Percentiles rank a stretch among this genome's conserved stretches.
phyloP scores from a whole-genome alignment of 2,797 vertebrate species.

The Myripristis jacobus region DNA sequence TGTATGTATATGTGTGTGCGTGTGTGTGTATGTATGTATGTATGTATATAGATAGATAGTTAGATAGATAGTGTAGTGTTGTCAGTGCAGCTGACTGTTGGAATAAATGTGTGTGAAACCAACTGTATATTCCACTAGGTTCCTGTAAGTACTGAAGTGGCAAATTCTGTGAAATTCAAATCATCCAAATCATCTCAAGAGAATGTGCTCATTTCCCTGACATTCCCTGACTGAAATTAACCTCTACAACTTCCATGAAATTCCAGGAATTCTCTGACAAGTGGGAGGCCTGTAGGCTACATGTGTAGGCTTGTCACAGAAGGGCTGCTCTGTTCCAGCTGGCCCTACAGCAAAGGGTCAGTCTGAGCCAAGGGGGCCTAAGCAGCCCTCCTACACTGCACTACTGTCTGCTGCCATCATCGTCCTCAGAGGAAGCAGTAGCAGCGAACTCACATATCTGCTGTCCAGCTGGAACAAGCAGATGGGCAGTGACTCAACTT shows the following conservation, averaged over 20 bases:
- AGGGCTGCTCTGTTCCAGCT: conserved; percentile 41
- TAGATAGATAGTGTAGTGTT: too few relatives aligned
- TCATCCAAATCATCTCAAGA: not conserved
- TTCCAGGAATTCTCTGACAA: conserved; percentile 42
- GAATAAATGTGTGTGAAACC: not conserved
- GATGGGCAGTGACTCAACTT: conserved; percentile 41
- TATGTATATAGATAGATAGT: too few relatives aligned
- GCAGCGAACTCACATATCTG: conserved; percentile 26
- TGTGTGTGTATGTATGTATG: too few relatives aligned
- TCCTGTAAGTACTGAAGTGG: not conserved
- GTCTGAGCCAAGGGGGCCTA: conserved; percentile 29
- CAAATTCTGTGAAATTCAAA: not conserved
- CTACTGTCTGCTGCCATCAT: conserved; percentile 30
- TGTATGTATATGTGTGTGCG: too few relatives aligned
- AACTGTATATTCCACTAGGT: not conserved
- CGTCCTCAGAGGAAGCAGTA: conserved; percentile 34
- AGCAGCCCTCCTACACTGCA: conserved; percentile 35
- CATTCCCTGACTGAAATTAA: not conserved
- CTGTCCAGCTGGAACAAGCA: conserved; percentile 61
- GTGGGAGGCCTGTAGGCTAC: conserved; percentile 8
- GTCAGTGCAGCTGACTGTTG: not conserved
- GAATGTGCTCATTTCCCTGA: not conserved
- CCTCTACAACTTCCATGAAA: conserved; percentile 2
- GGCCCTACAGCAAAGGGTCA: conserved; percentile 48
- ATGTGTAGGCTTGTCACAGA: conserved; percentile 20